Evolutionary conservation across 2,888 invertebrate genomes (phyloP).

Genomic region (Orthosia incerta): DNA sequence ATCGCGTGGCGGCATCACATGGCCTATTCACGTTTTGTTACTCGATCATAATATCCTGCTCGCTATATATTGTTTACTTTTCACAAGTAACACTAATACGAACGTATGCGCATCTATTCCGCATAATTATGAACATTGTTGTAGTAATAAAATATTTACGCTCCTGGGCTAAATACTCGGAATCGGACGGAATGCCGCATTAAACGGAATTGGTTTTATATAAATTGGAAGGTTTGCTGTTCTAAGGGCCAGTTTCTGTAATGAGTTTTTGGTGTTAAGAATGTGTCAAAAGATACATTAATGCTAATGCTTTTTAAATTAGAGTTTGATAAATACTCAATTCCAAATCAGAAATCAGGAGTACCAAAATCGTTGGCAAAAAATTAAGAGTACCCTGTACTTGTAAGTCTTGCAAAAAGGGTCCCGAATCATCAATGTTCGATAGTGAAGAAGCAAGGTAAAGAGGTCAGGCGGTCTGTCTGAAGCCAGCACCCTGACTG

Average conservation of each 20-base stretch:
- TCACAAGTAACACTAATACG: slow-evolving; percentile 83
- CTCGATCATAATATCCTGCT: slow-evolving; percentile 87
- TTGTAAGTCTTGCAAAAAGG: slow-evolving; percentile 8
- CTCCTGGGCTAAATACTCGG: slow-evolving; percentile 39
- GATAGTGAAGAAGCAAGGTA: slow-evolving; percentile 77
- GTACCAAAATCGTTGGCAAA: no score
- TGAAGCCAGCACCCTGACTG: slow-evolving; percentile 76
- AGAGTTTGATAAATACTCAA: no score
- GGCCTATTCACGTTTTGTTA: slow-evolving; percentile 86
- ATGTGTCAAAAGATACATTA: no score
- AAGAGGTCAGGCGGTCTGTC: slow-evolving; percentile 81
- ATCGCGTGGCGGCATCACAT: slow-evolving; percentile 72
- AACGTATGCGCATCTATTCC: slow-evolving; percentile 66
- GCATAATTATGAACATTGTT: slow-evolving; percentile 60
- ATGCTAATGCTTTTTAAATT: no score
- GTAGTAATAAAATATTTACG: slow-evolving; percentile 57
- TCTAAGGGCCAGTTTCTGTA: not conserved
- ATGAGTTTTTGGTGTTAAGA: no score
- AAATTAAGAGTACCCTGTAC: not conserved
- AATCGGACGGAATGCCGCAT: slow-evolving; percentile 42
- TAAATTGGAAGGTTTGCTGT: slow-evolving; percentile 11
- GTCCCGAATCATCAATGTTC: slow-evolving; percentile 46
- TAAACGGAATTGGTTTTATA: slow-evolving; percentile 28
- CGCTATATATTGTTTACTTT: slow-evolving; percentile 86
- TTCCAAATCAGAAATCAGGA: no score